Base-by-base conservation (phyloP, 2,113 vertebrate genomes). In the Rousettus leschenaultii region DNA sequence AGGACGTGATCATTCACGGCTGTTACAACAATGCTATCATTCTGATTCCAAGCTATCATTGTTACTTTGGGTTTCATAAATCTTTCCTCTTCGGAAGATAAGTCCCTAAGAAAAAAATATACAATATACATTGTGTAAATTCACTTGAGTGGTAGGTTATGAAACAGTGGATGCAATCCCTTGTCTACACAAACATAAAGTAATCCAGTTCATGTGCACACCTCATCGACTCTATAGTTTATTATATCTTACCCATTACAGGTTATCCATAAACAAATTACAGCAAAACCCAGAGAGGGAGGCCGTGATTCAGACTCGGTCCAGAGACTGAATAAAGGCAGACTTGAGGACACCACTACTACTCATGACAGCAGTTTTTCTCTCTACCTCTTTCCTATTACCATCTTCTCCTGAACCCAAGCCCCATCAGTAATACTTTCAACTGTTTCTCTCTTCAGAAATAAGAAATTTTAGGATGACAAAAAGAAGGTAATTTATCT, bases 41-140 rank as follows among this genome's bases (percentile, higher is more conserved):
- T 99, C 30, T 99, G 99, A 98, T 99, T 99, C 99, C 99, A 99
- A 53, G 99, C 99, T 89, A 99, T 99, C 99, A 99, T 99, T 75
- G 99, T 99, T 68, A 99, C 99, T 99, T 99, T 99, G 93, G 99
- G 99, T 98, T 99, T 99, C 98, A 99, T 99, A 98, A 99, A 99
- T 92, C 98, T 99, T 63, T 99, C 99, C 43, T 99, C 99, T 93
- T 99, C 99, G 33, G 97, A 98, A 97, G 91, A 94, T 0, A 95
- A 48, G 11, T 98, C 99, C 89, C 98, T 99, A 51, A 92, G 88
- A 38, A 43, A 94, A 71, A 75, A 83, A 96, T 53, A 90, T 4
- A 68, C 3, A 83, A 96, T 53, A 90, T 4, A 68, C 3, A 63
- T 75, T 19, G 22, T 55, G 3, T 94, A 96, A 86, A 77, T 55